Evolutionary conservation across 2,888 invertebrate genomes (phyloP), one percentile per base, ranked within the genome.

Genomic region (Abscondita cerata): DNA sequence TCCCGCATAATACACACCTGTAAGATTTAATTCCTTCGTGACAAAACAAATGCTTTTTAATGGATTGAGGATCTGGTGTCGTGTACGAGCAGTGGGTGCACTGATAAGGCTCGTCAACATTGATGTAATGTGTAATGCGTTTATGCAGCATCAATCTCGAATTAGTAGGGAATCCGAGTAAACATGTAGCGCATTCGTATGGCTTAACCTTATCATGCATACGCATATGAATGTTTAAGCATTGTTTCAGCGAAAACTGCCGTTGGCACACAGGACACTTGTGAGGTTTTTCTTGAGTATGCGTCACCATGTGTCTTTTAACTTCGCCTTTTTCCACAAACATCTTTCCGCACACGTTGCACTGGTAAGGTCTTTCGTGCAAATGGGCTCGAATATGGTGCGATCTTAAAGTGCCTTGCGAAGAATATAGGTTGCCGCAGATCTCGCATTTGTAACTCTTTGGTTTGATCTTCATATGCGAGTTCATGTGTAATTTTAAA

Each of bases 261-360:
- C 36, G 34, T 6, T 16, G 15, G 16, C 59, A 59, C 8, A 48
- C 13, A 1, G 47, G 36, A 8, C 59, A 59, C 12, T 38, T 52
- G 47, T 53, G 25, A 1, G 46, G 46, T 19, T 60, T 60, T n/a
- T 50, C 60, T 9, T 54, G 50, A 1, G 60, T 60, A n/a, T 60
- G 60, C 12, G 31, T 51, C n/a, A 19, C 12, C 41, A 54, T 40
- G 15, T 60, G 60, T 1, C 47, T 36, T 53, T 40, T 53, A 9
- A 59, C 18, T n/a, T 47, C 52, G 0, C 9, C 25, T 8, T 36
- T 48, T 3, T 54, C 36, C 8, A 40, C 36, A 19, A 59, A 55
- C 1, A 18, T 16, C 8, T 18, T 51, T 4, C 19, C 48, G 13
- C 60, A 55, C 6, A 41, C 8, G 11, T 33, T 12, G 15, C 59